Evolutionary conservation across 2,888 invertebrate genomes (phyloP), one percentile per base, ranked within the genome.

Genomic region (Baronia brevicornis): DNA sequence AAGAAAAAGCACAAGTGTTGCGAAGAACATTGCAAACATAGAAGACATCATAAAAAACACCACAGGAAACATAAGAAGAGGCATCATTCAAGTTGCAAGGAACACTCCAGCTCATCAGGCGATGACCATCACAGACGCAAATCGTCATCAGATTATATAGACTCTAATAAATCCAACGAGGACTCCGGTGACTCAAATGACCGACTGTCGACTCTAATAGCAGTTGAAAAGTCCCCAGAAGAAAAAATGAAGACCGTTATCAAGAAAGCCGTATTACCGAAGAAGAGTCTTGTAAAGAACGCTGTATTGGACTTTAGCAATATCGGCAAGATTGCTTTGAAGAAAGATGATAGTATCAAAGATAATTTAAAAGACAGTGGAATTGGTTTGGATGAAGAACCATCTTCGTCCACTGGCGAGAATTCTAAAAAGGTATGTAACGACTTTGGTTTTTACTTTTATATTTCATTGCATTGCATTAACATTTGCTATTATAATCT

Each of bases 11-110:
- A 90, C 54, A 89, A 88, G 60, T 90, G 89, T 51, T 86, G 86
- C 48, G 91, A 90, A 40, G 90, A 91, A 39, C 86, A 88, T 44
- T 89, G 91, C 52, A 91, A 90, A 51, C 90, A 90, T 46, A 86
- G 89, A 36, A 86, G 87, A 37, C 92, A 92, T 54, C 92, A 93
- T 49, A 92, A 92, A 66, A 93, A 92, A 60, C 89, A 88, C 39
- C 91, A 92, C 53, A 88, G 89, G 46, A 93, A 93, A 70, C 93
- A 93, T 54, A 90, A 91, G 64, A 92, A 91, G 57, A 88, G 91
- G 59, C 89, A 92, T 68, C 88, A 90, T 34, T 84, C 84, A 0
- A 67, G 67, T 33, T 67, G 71, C 46, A 84, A 82, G 52, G 84
- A 84, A 32, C 80, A 69, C 23, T 82, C 82, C 1, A 79, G 86